These are phyloP conservation scores for Oreochromis mossambicus DNA, from an alignment of 2,797 vertebrate species.

Conservation along the genomic window DNA sequence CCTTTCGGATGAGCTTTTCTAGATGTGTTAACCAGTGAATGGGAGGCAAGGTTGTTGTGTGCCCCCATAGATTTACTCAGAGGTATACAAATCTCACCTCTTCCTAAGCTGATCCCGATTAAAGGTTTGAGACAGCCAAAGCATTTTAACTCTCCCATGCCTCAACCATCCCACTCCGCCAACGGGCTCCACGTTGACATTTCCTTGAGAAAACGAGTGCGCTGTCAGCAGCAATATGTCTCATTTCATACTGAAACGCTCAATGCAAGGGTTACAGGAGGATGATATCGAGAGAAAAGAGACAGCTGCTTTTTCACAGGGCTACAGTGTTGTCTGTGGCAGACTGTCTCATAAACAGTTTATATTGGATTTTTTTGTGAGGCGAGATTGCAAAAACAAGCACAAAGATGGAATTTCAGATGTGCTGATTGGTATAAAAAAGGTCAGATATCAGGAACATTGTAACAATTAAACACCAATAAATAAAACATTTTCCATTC, in stretches of 20 bases:
- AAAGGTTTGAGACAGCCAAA: conserved; percentile 54
- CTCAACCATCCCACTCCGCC: neutral
- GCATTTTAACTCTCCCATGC: conserved; percentile 29
- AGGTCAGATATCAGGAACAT: conserved; percentile 26
- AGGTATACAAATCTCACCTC: conserved; percentile 64
- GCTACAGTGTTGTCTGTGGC: conserved; percentile 40
- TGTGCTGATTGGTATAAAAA: conserved; percentile 44
- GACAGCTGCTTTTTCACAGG: neutral
- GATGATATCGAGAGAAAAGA: conserved; percentile 17
- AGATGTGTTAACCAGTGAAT: neutral
- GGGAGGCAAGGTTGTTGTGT: neutral
- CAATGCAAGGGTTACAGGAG: conserved; percentile 10
- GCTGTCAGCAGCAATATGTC: conserved; percentile 63
- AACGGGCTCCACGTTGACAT: conserved; percentile 60
- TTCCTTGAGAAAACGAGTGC: conserved; percentile 58
- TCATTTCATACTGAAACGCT: conserved; percentile 56
- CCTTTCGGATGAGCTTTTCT: neutral
- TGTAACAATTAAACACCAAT: conserved; percentile 48
- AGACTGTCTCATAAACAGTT: conserved; percentile 57
- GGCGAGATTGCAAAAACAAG: conserved; percentile 22
- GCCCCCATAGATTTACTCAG: conserved; percentile 41
- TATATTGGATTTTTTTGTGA: conserved; percentile 7
- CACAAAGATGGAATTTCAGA: conserved; percentile 18
- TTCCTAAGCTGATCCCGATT: conserved; percentile 56
- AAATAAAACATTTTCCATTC: conserved; percentile 52